Conservation (phyloP, 2,888 invertebrate species). For the Ochropleura plecta region DNA sequence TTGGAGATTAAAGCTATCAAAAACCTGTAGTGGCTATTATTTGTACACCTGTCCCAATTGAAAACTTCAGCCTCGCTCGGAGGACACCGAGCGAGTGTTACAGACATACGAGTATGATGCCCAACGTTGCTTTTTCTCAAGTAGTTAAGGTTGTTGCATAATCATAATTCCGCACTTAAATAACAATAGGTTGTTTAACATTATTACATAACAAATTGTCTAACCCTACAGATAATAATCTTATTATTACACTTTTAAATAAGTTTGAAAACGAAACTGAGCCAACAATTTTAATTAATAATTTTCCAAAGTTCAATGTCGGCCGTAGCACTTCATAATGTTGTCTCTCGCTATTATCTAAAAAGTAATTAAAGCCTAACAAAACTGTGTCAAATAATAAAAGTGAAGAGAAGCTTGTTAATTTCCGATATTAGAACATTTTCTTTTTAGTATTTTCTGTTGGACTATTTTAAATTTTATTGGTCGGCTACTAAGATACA, state of each 20-base stretch:
- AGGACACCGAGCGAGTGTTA: too few relatives aligned
- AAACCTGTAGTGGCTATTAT: too few relatives aligned
- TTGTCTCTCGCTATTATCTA: constrained; percentile 44
- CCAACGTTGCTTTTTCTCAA: background rate
- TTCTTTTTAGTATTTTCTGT: background rate
- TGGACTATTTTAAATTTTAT: background rate
- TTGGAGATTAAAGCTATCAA: too few relatives aligned
- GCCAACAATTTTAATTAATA: constrained; percentile 51
- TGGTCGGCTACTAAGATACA: background rate
- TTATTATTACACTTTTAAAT: constrained; percentile 34
- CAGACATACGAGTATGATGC: too few relatives aligned
- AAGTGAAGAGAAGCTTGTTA: constrained; percentile 19
- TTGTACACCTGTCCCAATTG: too few relatives aligned
- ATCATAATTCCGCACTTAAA: background rate
- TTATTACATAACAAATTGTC: constrained; percentile 6
- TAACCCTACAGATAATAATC: constrained; percentile 7
- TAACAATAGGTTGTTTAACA: background rate
- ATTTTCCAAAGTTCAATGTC: constrained; percentile 42
- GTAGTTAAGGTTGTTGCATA: background rate
- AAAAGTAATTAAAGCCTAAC: constrained; percentile 55
- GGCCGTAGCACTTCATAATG: constrained; percentile 26
- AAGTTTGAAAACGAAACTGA: constrained; percentile 20
- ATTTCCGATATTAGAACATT: constrained; percentile 13
- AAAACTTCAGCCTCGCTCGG: too few relatives aligned
- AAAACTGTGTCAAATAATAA: constrained; percentile 41